These are phyloP conservation scores for Lissocephala sabroskyi DNA, from an alignment of 2,888 invertebrate genomes.

Conservation along the genomic window DNA sequence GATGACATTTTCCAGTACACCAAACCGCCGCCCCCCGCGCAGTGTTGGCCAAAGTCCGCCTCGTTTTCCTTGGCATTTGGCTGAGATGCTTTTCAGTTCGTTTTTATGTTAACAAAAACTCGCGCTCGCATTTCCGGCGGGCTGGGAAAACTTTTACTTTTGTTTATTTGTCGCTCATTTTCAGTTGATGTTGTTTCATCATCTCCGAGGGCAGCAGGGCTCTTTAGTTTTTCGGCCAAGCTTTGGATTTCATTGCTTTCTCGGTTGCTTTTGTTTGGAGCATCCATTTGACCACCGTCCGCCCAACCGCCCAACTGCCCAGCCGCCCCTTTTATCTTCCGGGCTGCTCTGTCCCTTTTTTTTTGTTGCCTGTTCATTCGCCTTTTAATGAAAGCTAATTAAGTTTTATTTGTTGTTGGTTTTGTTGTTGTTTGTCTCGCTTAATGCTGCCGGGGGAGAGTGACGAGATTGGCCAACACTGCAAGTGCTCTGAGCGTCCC, in stretches of 20 bases:
- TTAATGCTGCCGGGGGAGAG: constrained; percentile 5
- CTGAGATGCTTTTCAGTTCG: constrained; percentile 31
- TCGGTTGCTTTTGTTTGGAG: background rate
- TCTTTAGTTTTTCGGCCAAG: too few relatives aligned
- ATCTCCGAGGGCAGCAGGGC: constrained; percentile 35
- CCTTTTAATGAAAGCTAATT: constrained; percentile 64
- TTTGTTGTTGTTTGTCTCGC: background rate
- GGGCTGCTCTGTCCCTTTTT: background rate
- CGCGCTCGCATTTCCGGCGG: constrained; percentile 56
- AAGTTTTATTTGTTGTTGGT: constrained; percentile 47
- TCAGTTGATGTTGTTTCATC: constrained; percentile 53
- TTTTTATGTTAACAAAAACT: constrained; percentile 49
- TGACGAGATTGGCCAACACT: too few relatives aligned
- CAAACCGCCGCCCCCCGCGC: too few relatives aligned
- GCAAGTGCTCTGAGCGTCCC: too few relatives aligned
- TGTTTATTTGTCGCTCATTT: constrained; percentile 63
- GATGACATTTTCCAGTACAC: constrained; percentile 33
- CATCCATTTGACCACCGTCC: too few relatives aligned
- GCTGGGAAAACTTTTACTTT: constrained; percentile 49
- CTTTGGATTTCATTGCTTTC: background rate
- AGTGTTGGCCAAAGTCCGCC: constrained; percentile 2
- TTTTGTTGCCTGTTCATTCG: constrained; percentile 6
- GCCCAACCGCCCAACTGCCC: too few relatives aligned
- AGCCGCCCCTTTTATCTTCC: background rate
- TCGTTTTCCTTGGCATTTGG: too few relatives aligned